These are phyloP conservation scores for Amblyopsis rosae DNA, from an alignment of 2,113 vertebrate species.

Conservation along the genomic window DNA sequence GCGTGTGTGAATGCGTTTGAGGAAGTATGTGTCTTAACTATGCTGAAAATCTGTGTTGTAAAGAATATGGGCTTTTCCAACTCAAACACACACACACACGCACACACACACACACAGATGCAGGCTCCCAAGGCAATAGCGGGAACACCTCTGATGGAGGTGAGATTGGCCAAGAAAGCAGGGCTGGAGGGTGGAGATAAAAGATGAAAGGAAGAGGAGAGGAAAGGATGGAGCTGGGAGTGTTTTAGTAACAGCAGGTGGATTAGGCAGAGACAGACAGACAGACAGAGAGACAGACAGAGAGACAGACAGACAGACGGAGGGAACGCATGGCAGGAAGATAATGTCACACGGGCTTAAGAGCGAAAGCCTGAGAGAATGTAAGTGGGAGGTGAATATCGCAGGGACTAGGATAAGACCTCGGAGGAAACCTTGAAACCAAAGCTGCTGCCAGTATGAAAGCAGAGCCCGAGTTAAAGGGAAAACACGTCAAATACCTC, in stretches of 20 bases:
- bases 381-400: conserved; percentile 44
- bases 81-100: conserved; percentile 8
- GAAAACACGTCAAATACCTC: background rate
- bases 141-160: conserved; percentile 68
- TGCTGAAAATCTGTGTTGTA: conserved; percentile 12
- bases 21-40: background rate
- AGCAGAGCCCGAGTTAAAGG: background rate
- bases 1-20: background rate
- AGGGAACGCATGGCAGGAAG: conserved; percentile 18
- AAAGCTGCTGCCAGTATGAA: conserved; percentile 8
- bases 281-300: background rate
- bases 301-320: background rate
- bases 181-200: conserved; percentile 15
- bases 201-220: background rate
- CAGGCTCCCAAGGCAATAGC: conserved; percentile 28
- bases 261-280: background rate
- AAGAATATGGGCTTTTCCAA: conserved; percentile 18
- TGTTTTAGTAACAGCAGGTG: too few relatives aligned
- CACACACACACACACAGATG: background rate
- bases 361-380: conserved; percentile 45
- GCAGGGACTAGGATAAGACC: conserved; percentile 29
- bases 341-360: conserved; percentile 44
- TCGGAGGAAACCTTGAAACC: background rate
- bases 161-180: conserved; percentile 33
- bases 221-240: conserved; percentile 1